phyloP scores from a whole-genome alignment of 2,797 vertebrate species.

The Darevskia mixta region DNA sequence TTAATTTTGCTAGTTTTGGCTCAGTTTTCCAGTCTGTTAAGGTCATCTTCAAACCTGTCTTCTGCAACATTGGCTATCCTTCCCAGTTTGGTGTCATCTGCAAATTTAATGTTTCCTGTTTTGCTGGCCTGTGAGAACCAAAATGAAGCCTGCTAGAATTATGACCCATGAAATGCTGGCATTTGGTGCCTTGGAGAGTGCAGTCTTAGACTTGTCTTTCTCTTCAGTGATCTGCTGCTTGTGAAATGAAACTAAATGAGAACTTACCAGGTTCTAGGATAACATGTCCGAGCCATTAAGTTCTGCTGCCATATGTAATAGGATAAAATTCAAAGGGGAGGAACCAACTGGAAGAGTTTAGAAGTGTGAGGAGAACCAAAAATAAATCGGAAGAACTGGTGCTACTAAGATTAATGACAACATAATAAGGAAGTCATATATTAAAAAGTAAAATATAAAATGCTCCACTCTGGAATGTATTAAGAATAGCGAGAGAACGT shows the following conservation, averaged over 20 bases:
- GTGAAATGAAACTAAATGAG: not conserved
- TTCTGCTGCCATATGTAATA: not conserved
- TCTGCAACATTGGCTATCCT: too few relatives aligned
- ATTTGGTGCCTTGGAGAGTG: not conserved
- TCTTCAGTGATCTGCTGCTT: slow-evolving; percentile 26
- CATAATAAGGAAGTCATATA: not conserved
- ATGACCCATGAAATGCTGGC: not conserved
- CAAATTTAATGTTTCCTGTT: not conserved
- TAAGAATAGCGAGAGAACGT: not conserved
- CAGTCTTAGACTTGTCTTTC: fast-evolving
- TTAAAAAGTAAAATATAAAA: not conserved
- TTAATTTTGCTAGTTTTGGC: too few relatives aligned
- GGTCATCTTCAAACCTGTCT: too few relatives aligned
- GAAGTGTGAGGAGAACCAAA: not conserved
- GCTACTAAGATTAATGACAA: not conserved
- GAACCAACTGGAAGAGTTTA: not conserved
- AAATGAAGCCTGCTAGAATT: fast-evolving
- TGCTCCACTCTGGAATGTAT: not conserved
- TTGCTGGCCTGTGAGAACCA: slow-evolving; percentile 14
- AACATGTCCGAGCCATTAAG: not conserved
- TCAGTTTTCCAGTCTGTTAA: too few relatives aligned
- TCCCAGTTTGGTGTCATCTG: too few relatives aligned
- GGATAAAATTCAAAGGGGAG: slow-evolving; percentile 22
- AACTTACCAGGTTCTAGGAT: slow-evolving; percentile 24
- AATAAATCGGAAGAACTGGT: not conserved